Percentiles rank a stretch among this genome's conserved stretches.
phyloP scores from a whole-genome alignment of 2,888 invertebrate species.

The Lissonota sp. region DNA sequence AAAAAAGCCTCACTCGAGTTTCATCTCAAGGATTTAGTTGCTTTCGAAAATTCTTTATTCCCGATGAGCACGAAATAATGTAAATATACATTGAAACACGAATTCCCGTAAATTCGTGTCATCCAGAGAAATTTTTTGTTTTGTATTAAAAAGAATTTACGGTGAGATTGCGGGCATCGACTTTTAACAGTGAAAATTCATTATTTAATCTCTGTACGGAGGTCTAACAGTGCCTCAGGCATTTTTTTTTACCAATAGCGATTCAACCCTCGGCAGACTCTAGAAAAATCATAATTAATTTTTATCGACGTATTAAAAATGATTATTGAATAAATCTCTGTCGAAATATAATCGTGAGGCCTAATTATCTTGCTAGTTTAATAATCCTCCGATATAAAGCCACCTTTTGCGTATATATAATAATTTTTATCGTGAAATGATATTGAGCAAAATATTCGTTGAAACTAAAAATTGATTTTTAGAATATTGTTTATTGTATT shows the following conservation, averaged over 20 bases:
- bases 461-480: constrained; percentile 7
- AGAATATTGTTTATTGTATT: constrained; percentile 16
- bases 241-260: background rate
- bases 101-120: constrained; percentile 33
- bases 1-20: constrained; percentile 8
- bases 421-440: no score
- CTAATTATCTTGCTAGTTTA: constrained; percentile 48
- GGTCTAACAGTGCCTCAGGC: background rate
- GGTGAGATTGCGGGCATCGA: constrained; percentile 33
- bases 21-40: constrained; percentile 35
- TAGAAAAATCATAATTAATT: background rate
- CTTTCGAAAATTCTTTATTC: constrained; percentile 22
- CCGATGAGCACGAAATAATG: constrained; percentile 41
- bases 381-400: background rate
- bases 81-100: constrained; percentile 47
- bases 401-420: no score
- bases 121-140: background rate
- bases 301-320: background rate
- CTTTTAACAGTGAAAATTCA: constrained; percentile 12
- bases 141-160: constrained; percentile 12
- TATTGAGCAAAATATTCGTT: no score
- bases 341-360: constrained; percentile 50
- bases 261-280: background rate
- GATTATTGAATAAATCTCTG: constrained; percentile 11
- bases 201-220: background rate